Evolutionary conservation across 1,140 invertebrate species (phyloP).

Genomic region (Galleria mellonella): DNA sequence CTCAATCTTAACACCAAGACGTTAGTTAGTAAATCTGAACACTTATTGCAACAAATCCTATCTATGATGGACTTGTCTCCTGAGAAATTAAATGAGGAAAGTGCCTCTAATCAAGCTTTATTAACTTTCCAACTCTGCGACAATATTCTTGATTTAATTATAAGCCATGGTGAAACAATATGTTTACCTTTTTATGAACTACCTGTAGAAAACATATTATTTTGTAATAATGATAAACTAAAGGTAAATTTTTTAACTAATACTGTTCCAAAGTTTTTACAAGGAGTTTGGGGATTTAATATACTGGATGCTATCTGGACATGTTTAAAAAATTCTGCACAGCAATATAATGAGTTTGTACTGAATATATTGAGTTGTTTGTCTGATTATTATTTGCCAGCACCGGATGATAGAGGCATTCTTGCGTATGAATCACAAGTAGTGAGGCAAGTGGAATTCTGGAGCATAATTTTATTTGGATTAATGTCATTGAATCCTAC

Average conservation of each 20-base stretch:
- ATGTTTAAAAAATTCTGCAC: slow-evolving; percentile 21
- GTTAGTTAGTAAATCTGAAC: slow-evolving; percentile 45
- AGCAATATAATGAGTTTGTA: slow-evolving; percentile 14
- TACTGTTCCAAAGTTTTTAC: slow-evolving; percentile 39
- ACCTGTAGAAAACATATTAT: slow-evolving; percentile 39
- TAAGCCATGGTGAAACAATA: slow-evolving; percentile 20
- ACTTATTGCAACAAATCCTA: slow-evolving; percentile 57
- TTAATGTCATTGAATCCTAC: slow-evolving; percentile 24
- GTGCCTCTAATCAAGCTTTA: slow-evolving; percentile 4
- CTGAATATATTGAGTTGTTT: slow-evolving; percentile 47
- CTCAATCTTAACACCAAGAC: slow-evolving; percentile 35
- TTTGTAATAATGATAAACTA: slow-evolving; percentile 30
- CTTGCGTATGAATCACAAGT: slow-evolving; percentile 28
- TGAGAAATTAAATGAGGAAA: not conserved
- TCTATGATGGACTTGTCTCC: slow-evolving; percentile 22
- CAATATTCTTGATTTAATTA: slow-evolving; percentile 44
- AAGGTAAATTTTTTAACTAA: slow-evolving; percentile 42
- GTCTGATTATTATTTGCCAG: slow-evolving; percentile 51
- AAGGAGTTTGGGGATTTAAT: slow-evolving; percentile 32
- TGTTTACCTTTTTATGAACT: slow-evolving; percentile 41
- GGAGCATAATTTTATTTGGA: slow-evolving; percentile 40
- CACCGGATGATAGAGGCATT: slow-evolving; percentile 13
- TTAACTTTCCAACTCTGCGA: slow-evolving; percentile 36
- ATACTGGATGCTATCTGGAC: slow-evolving; percentile 55
- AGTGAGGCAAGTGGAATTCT: slow-evolving; percentile 36